Percentiles rank a stretch among this genome's conserved stretches.
Evolutionary conservation across 2,888 invertebrate species (phyloP).

Genomic region (Tanytarsus gracilentus): DNA sequence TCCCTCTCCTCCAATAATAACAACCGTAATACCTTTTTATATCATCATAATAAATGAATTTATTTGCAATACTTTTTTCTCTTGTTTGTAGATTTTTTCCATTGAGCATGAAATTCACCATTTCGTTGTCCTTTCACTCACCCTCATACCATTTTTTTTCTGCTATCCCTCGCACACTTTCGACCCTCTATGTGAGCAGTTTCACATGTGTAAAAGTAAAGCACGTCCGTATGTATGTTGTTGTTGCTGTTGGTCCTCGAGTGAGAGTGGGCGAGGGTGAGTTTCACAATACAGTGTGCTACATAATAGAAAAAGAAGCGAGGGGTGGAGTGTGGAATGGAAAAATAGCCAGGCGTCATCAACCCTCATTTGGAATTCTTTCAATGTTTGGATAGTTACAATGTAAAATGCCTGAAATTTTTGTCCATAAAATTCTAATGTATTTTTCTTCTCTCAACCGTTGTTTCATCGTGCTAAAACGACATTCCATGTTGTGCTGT

Average conservation of each 20-base stretch:
- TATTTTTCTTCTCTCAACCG: neutral
- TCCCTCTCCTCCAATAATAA: neutral
- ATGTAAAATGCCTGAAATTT: slow-evolving; percentile 1
- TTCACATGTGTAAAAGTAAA: neutral
- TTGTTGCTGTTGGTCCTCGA: neutral
- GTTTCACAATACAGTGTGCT: neutral
- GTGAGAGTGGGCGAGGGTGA: slow-evolving; percentile 19
- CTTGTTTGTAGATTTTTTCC: neutral
- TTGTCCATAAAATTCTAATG: slow-evolving; percentile 14
- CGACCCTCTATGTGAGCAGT: neutral
- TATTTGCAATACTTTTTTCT: slow-evolving; percentile 15
- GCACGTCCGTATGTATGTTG: neutral
- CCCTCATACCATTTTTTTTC: neutral
- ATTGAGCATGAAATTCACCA: neutral
- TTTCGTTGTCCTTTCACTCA: neutral
- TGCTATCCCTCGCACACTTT: neutral
- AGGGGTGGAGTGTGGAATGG: slow-evolving; percentile 19
- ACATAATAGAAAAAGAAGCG: neutral
- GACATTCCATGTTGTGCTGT: neutral
- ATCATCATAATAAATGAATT: slow-evolving; percentile 28
- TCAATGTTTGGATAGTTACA: slow-evolving; percentile 21
- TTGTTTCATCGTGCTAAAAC: neutral
- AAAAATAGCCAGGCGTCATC: slow-evolving; percentile 21
- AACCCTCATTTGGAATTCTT: slow-evolving; percentile 21
- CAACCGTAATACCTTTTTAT: slow-evolving; percentile 22